phyloP scores from a whole-genome alignment of 2,113 vertebrate species.

The Calonectris borealis region DNA sequence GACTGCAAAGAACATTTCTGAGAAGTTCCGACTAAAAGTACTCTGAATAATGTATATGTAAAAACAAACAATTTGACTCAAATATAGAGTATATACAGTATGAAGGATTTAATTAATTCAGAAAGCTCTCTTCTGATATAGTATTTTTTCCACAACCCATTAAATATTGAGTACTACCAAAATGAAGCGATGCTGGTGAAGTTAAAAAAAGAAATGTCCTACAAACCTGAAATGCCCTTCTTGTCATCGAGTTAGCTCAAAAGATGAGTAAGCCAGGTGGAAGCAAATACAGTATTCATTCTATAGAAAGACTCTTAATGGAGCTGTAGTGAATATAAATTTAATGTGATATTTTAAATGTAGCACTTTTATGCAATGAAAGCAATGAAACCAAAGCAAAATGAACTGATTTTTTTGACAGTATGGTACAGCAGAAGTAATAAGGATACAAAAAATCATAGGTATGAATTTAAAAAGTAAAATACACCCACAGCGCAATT shows the following conservation, averaged over 20 bases:
- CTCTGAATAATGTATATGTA: background rate
- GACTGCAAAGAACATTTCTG: background rate
- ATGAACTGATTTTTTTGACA: background rate
- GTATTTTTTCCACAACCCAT: background rate
- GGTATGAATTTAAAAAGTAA: background rate
- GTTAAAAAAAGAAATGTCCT: background rate
- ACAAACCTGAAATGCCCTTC: background rate
- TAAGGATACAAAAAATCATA: background rate
- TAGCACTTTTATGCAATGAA: background rate
- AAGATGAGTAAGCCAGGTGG: background rate
- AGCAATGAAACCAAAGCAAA: background rate
- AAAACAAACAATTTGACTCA: slow-evolving; percentile 16
- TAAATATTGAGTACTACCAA: slow-evolving; percentile 19
- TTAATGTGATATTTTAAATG: background rate
- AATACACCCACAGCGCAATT: background rate
- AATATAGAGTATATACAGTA: background rate
- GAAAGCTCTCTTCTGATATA: background rate
- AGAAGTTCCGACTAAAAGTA: background rate
- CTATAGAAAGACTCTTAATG: background rate
- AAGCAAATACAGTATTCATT: background rate
- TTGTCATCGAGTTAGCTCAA: background rate
- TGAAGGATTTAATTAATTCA: background rate
- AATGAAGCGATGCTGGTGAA: background rate
- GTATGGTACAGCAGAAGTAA: background rate
- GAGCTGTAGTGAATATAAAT: background rate